Percentiles rank a stretch among this genome's conserved stretches.
Conservation (phyloP, 37 sponge, comb jelly and placozoan genomes). For the Chondrosia reniformis region DNA sequence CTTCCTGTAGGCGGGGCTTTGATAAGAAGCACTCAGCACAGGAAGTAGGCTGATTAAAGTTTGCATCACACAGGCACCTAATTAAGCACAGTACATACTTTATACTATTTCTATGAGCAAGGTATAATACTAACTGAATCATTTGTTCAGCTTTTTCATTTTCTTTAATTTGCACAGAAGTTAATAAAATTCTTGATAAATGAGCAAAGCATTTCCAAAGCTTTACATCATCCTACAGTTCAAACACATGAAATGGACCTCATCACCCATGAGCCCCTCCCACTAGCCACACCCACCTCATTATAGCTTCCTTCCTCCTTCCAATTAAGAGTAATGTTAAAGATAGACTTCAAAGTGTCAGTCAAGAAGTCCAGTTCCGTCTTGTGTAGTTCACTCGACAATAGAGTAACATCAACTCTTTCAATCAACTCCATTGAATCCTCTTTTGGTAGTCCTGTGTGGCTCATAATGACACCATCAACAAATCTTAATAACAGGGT, state of each 20-base stretch:
- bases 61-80: slow-evolving; percentile 11
- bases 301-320: slow-evolving; percentile 1
- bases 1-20: not conserved
- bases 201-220: slow-evolving; percentile 5
- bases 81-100: not conserved
- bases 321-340: slow-evolving; percentile 55
- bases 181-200: slow-evolving; percentile 11
- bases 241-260: too few species aligned
- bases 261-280: not conserved
- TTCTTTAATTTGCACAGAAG: not conserved
- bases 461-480: slow-evolving; percentile 8
- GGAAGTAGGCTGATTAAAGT: not conserved
- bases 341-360: slow-evolving; percentile 46
- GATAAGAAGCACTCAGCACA: slow-evolving; percentile 3
- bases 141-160: not conserved
- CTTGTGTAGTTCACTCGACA: slow-evolving; percentile 14
- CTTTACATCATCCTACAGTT: too few species aligned
- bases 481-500: slow-evolving; percentile 13
- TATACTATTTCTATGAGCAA: not conserved
- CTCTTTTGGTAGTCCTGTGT: too few species aligned
- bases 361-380: not conserved
- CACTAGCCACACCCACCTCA: slow-evolving; percentile 21
- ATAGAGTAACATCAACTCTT: not conserved
- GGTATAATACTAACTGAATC: slow-evolving; percentile 9
- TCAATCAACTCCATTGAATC: not conserved